Evolutionary conservation across 2,113 vertebrate species (phyloP).

Genomic region (Dunckerocampus dactyliophorus): DNA sequence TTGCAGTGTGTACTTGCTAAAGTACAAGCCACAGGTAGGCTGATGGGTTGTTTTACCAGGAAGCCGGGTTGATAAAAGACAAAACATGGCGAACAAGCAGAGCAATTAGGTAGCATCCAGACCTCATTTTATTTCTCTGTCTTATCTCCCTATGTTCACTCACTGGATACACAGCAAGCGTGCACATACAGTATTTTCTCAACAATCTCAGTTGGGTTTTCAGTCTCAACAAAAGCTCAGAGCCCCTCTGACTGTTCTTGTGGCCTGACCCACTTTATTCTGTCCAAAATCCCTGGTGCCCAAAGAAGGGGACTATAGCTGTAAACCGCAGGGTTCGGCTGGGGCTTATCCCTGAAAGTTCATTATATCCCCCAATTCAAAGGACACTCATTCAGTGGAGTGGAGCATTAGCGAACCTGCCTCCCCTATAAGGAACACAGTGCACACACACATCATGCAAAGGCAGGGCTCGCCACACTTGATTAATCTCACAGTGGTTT

Average conservation of each 20-base stretch:
- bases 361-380: conserved; percentile 58
- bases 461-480: conserved; percentile 36
- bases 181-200: conserved; percentile 38
- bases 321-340: conserved; percentile 49
- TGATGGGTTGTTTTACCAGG: conserved; percentile 50
- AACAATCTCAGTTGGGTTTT: conserved; percentile 38
- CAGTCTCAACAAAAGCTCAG: conserved; percentile 28
- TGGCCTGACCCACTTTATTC: conserved; percentile 62
- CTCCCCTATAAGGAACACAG: conserved; percentile 28
- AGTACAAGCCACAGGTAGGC: conserved; percentile 41
- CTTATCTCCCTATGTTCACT: conserved; percentile 36
- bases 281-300: conserved; percentile 49
- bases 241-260: conserved; percentile 33
- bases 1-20: conserved; percentile 36
- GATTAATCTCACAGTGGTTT: conserved; percentile 43
- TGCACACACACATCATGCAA: conserved; percentile 16
- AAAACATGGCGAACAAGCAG: conserved; percentile 50
- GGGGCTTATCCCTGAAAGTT: conserved; percentile 61
- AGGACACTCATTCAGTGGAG: conserved; percentile 42
- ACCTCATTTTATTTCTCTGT: conserved; percentile 56
- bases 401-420: conserved; percentile 58
- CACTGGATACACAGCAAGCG: conserved; percentile 39
- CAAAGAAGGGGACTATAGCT: conserved; percentile 33
- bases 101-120: conserved; percentile 62
- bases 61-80: conserved; percentile 54